Percentiles rank a stretch among this genome's conserved stretches.
Evolutionary conservation across 2,888 invertebrate genomes (phyloP).

Genomic region (Pecten maximus): DNA sequence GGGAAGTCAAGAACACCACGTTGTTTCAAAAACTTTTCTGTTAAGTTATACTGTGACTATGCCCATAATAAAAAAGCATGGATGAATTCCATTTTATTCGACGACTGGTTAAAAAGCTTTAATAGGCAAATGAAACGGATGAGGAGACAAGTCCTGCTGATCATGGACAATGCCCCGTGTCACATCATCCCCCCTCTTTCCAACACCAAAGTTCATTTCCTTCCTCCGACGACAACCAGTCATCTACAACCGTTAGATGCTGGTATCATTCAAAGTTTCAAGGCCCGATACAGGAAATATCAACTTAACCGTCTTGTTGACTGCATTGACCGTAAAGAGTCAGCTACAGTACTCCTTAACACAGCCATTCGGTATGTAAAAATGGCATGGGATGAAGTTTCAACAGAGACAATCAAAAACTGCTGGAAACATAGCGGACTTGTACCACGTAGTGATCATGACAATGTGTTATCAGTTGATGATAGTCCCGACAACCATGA

Average conservation of each 20-base stretch:
- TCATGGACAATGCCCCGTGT: conserved; percentile 52
- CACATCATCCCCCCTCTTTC: conserved; percentile 1
- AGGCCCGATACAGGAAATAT: conserved; percentile 39
- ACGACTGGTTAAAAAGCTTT: conserved; percentile 50
- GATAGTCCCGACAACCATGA: no score
- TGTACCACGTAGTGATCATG: not conserved
- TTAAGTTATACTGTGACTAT: conserved; percentile 49
- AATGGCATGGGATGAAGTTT: conserved; percentile 39
- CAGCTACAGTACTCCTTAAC: not conserved
- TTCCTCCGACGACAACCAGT: conserved; percentile 45
- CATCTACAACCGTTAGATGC: conserved; percentile 47
- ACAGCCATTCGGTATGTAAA: conserved; percentile 39
- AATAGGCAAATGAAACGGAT: conserved; percentile 45
- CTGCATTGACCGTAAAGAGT: conserved; percentile 30
- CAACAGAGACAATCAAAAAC: conserved; percentile 33
- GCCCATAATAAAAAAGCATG: conserved; percentile 56
- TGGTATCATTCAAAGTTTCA: conserved; percentile 44
- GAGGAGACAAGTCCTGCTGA: conserved; percentile 48
- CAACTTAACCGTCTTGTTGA: conserved; percentile 38
- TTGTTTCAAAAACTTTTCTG: conserved; percentile 53
- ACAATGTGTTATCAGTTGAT: no score
- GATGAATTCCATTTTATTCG: conserved; percentile 58
- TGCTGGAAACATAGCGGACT: conserved; percentile 35
- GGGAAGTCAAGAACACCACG: conserved; percentile 49
- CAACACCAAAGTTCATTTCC: conserved; percentile 45